Evolutionary conservation across 2,797 vertebrate genomes (phyloP), one percentile per base, ranked within the genome.

Genomic region (Coregonus suidteri): DNA sequence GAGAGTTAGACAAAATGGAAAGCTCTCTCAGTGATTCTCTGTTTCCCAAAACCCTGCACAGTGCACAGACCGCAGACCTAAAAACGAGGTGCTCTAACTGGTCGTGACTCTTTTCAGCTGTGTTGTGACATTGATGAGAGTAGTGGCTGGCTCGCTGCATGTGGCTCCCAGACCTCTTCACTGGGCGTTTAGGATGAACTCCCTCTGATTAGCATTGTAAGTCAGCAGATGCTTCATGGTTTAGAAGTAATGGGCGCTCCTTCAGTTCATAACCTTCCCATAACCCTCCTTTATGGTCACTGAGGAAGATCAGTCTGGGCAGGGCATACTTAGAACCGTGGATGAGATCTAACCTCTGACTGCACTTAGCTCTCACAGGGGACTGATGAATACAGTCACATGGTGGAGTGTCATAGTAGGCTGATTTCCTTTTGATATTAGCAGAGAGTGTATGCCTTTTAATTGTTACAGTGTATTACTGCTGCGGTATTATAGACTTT

Each of bases 61-160:
- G 56, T 62, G 71, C 74, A 53, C 56, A 20, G 13, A 52, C 78
- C 18, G 64, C 66, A 77, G 74, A 77, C 30, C 78, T 83, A 84
- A 75, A 90, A 85, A 86, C 77, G 80, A 78, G 53, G 68, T 54
- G 75, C 80, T 37, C 66, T 84, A 87, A 91, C 85, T 78, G 75
- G 83, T 86, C 77, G 76, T 83, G 89, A 88, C 86, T 82, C 62
- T 51, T 89, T 82, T 88, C 88, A 71, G 79, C 85, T 81, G 81
- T 81, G 82, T 84, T 78, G 87, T 90, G 87, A 86, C 84, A 85
- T 84, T 87, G 80, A 91, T 88, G 86, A 88, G 86, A 87, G 75
- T 3, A 25, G 79, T 73, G 84, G 84, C 80, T 84, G 81, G 74
- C 34, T 34, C 82, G 88, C 81, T 6, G 30, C 13, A 15, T 3